phyloP scores from a whole-genome alignment of 2,113 vertebrate species.

The Oreotrochilus melanogaster region DNA sequence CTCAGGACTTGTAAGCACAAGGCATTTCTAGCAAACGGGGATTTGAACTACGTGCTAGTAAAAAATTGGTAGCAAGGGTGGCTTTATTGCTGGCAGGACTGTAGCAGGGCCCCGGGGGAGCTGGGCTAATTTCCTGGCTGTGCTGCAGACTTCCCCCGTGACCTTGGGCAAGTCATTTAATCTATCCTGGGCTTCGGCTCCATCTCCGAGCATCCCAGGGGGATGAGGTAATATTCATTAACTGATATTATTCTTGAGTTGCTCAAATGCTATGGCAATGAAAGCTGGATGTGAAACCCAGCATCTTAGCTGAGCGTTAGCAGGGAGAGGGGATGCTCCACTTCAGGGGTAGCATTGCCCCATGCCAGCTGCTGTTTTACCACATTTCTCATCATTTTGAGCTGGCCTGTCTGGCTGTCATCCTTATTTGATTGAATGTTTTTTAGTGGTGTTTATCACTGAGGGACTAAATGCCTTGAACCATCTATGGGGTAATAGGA shows the following conservation, averaged over 20 bases:
- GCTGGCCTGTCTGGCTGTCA: background rate
- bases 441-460: background rate
- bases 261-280: conserved; percentile 50
- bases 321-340: background rate
- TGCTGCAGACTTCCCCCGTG: conserved; percentile 47
- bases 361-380: background rate
- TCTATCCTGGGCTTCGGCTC: conserved; percentile 55
- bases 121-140: conserved; percentile 67
- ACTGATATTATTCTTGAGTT: conserved; percentile 52
- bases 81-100: conserved; percentile 51
- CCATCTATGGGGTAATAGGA: background rate
- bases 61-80: conserved; percentile 40
- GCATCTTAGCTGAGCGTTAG: background rate
- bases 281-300: conserved; percentile 7
- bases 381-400: background rate
- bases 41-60: background rate
- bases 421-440: rapidly evolving
- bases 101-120: background rate
- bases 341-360: background rate
- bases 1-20: background rate
- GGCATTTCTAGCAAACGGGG: background rate
- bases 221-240: conserved; percentile 70
- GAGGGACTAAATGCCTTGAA: background rate
- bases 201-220: conserved; percentile 23
- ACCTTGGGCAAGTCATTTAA: conserved; percentile 68